Evolutionary conservation across 2,113 vertebrate species (phyloP).

Genomic region (Erinaceus europaeus): DNA sequence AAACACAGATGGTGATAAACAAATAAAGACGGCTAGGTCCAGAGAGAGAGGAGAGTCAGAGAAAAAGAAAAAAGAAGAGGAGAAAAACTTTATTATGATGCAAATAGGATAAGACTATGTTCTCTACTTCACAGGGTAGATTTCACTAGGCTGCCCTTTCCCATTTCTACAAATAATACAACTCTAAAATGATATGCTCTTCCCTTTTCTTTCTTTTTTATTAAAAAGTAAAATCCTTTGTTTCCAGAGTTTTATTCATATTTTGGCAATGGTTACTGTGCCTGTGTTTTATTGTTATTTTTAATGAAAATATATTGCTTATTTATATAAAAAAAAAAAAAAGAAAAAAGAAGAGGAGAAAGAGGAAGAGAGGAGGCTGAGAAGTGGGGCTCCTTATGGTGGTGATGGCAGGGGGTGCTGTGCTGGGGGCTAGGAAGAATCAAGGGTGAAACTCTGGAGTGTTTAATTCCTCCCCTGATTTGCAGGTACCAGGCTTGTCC

Average conservation of each 20-base stretch:
- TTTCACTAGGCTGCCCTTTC: not conserved
- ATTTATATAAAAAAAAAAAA: not conserved
- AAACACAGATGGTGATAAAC: not conserved
- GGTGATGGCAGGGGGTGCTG: not conserved
- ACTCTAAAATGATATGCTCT: not conserved
- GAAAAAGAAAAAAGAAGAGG: not conserved
- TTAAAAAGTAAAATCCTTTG: conserved; percentile 11
- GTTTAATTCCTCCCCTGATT: not conserved
- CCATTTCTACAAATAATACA: conserved; percentile 17
- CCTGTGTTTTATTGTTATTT: no score
- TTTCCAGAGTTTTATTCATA: conserved; percentile 13
- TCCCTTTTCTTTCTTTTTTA: not conserved
- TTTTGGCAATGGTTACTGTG: not conserved
- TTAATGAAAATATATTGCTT: not conserved
- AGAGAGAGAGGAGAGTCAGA: not conserved
- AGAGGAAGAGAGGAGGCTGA: not conserved
- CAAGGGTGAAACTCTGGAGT: no score
- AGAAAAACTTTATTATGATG: conserved; percentile 13
- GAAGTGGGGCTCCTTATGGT: not conserved
- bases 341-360: no score
- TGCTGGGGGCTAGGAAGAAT: not conserved
- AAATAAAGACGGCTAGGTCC: not conserved
- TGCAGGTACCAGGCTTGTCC: not conserved
- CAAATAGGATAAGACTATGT: not conserved
- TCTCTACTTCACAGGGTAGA: not conserved